Evolutionary conservation across 1,140 invertebrate genomes (phyloP).

Genomic region (Sipha flava): DNA sequence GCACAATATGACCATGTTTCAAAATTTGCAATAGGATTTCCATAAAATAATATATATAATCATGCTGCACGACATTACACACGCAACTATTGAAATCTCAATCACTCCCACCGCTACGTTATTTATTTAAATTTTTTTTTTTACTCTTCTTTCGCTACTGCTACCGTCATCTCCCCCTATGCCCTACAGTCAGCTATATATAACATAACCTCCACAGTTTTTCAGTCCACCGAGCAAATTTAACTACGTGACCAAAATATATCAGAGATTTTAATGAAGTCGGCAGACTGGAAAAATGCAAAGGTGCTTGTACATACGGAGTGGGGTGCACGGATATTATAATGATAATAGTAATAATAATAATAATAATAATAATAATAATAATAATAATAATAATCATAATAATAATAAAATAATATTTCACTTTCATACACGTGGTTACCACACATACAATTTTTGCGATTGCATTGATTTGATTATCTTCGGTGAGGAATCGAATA

Average conservation of each 20-base stretch:
- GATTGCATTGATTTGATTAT: no score
- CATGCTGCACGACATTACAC: not conserved
- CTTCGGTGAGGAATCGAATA: no score
- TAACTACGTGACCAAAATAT: constrained; percentile 31
- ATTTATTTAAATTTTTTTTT: not conserved
- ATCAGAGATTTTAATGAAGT: constrained; percentile 18
- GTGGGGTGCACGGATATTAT: no score
- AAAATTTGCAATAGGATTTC: not conserved
- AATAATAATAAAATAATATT: no score
- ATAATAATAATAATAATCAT: no score
- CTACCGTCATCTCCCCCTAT: not conserved
- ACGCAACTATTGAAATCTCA: not conserved
- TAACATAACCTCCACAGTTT: not conserved
- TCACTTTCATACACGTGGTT: no score
- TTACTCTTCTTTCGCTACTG: not conserved
- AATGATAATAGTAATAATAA: not conserved
- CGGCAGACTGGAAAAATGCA: constrained; percentile 15
- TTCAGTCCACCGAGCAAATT: constrained; percentile 26
- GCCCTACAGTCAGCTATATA: not conserved
- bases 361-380: no score
- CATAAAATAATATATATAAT: no score
- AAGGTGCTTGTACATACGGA: no score
- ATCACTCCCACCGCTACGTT: not conserved
- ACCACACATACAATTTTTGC: no score
- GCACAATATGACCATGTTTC: not conserved